A percentile compares a stretch with the other conserved stretches of the same genome.
Evolutionary conservation across 2,797 vertebrate genomes (phyloP).

Genomic region (Syndactyla subalaris): DNA sequence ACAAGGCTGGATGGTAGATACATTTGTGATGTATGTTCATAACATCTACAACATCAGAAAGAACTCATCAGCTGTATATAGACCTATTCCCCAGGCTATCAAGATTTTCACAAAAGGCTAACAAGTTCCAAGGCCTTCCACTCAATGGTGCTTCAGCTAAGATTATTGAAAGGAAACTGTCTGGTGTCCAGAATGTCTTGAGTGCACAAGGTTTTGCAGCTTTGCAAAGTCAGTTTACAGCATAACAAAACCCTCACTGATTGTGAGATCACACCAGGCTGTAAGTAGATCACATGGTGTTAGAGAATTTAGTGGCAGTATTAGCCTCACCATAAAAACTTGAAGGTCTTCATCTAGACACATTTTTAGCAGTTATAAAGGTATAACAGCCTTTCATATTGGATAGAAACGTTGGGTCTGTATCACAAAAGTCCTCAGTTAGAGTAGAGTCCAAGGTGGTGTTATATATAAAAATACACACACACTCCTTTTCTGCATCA

Average conservation of each 20-base stretch:
- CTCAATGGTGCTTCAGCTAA: neutral
- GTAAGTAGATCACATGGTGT: neutral
- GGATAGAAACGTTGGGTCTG: neutral
- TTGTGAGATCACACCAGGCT: neutral
- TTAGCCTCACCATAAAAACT: neutral
- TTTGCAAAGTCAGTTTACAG: conserved; percentile 21
- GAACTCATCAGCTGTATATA: neutral
- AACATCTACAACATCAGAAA: neutral
- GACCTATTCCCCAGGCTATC: neutral
- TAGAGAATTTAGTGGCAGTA: neutral
- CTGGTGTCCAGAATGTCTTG: neutral
- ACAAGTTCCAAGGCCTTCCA: neutral
- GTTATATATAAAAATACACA: rapidly evolving
- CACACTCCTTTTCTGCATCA: neutral
- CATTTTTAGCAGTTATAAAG: neutral
- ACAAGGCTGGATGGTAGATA: neutral
- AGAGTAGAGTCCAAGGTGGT: neutral
- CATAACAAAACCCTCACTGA: neutral
- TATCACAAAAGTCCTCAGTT: neutral
- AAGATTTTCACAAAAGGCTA: neutral
- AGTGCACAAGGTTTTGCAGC: neutral
- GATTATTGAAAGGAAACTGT: neutral
- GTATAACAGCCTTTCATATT: neutral
- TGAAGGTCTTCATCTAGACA: neutral
- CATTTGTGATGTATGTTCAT: neutral